Evolutionary conservation across 2,888 invertebrate genomes (phyloP), one percentile per base, ranked within the genome.

Genomic region (Heliconius cydno): DNA sequence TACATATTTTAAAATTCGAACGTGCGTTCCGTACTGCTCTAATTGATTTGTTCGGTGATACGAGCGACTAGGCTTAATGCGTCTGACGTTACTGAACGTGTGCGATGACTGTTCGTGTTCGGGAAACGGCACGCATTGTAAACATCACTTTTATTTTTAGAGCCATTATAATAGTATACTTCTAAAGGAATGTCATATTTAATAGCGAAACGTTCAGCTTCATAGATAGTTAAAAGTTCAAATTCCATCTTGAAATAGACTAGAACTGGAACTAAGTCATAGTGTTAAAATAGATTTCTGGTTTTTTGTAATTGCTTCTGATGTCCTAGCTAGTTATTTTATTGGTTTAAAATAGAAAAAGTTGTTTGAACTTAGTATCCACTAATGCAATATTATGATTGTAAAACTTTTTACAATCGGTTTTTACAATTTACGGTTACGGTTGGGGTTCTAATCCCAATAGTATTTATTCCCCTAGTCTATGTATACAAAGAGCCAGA

Each of bases 121-220:
- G 34, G 83, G 82, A 86, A 87, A 87, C 86, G 85, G 86, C 84
- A 86, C 87, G 86, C 84, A 84, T 84, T 83, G 85, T 88, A 87
- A 88, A 88, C 88, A 88, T 88, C 88, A 88, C 84, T 85, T 86
- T 88, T 88, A 88, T 88, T 88, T 88, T 88, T 88, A 88, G 88
- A 85, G 83, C 81, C 73, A 83, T 85, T 85, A 82, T 85, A 85
- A 85, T 85, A 84, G 83, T 83, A 84, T 84, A 84, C 76, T 82
- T 79, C 82, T 81, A 83, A 82, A 80, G 87, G 86, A 85, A 87
- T 87, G 85, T 85, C 85, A 84, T 83, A 84, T 76, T 82, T 84
- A 80, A 85, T 82, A 76, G 81, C 83, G 80, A 85, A 84, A 83
- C 82, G 77, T 82, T 83, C 78, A 80, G 81, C 52, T 84, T 83